Conservation (phyloP, 1,140 invertebrate genomes). For the Nebria ingens region DNA sequence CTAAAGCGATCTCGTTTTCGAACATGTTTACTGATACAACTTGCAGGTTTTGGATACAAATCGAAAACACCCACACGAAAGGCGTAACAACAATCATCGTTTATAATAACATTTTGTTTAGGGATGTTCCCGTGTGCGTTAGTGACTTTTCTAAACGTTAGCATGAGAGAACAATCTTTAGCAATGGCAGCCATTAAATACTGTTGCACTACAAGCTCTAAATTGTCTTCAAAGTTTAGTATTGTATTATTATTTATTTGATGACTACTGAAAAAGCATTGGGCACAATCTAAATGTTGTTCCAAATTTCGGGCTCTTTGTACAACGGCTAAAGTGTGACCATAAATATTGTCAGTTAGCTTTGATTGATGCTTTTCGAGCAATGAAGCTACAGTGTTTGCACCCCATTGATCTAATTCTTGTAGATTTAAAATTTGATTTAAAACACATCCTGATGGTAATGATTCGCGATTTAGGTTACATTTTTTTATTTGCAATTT, state of each 20-base stretch:
- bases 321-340: background rate
- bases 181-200: constrained; percentile 27
- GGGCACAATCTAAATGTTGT: background rate
- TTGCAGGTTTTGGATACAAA: constrained; percentile 28
- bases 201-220: constrained; percentile 22
- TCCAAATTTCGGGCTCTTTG: background rate
- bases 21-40: constrained; percentile 25
- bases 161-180: constrained; percentile 30
- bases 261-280: background rate
- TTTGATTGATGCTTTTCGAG: background rate
- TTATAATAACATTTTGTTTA: constrained; percentile 19
- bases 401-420: constrained; percentile 21
- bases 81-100: constrained; percentile 21
- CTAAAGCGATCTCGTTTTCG: background rate
- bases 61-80: constrained; percentile 29
- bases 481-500: background rate
- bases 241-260: background rate
- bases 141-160: constrained; percentile 23
- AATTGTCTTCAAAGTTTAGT: background rate
- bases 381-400: background rate
- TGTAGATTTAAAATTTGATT: constrained; percentile 26
- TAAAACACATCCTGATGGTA: constrained; percentile 25
- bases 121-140: constrained; percentile 10
- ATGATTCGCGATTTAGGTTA: background rate
- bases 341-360: background rate